Base-by-base conservation (phyloP, 2,888 invertebrate species). In the Cephus nigrinus region DNA sequence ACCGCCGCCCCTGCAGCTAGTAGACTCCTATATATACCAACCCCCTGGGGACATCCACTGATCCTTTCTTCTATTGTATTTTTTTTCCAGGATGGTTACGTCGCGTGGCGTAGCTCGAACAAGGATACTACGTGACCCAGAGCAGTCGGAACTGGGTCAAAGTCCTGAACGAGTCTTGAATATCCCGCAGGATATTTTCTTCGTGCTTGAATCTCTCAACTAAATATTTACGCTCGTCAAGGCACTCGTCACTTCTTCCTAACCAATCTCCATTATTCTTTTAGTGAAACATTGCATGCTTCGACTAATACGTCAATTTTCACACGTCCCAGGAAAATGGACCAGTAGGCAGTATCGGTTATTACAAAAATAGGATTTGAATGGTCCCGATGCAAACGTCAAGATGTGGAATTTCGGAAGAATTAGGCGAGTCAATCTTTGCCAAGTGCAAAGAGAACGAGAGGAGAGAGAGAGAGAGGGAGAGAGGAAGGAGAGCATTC, bases 381-480 rank as follows among this genome's bases (percentile, higher is more conserved):
- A 23, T 23, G 23, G 40, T 40, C 40, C 23, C 15, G 15, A 15
- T 15, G 2, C 5, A 9, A 40, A 5, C 40, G 2, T 36, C 36
- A 4, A 80, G 3, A 83, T 82, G 83, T 82, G 84, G 85, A 80
- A 84, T 78, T 81, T 82, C 76, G 78, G 84, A 84, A 83, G 84
- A 81, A 85, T 87, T 83, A 35, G 85, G 82, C 84, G 83, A 85
- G 85, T 83, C 86, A 88, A 88, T 88, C 86, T 87, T 88, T 85
- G 84, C 83, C 40, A 76, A 86, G 82, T 78, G 74, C 79, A 75
- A 69, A 15, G 35, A 73, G 74, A 40, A 68, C 32, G 73, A 72
- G 72, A 69, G 68, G 73, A 71, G 32, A 35, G 77, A 68, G 30
- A 40, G 80, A 77, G 75, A 79, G 80, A 79, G 78, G 78, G 77